A percentile compares a stretch with the other conserved stretches of the same genome.
Conservation (phyloP, 2,888 invertebrate species). For the Adelphocoris suturalis region DNA sequence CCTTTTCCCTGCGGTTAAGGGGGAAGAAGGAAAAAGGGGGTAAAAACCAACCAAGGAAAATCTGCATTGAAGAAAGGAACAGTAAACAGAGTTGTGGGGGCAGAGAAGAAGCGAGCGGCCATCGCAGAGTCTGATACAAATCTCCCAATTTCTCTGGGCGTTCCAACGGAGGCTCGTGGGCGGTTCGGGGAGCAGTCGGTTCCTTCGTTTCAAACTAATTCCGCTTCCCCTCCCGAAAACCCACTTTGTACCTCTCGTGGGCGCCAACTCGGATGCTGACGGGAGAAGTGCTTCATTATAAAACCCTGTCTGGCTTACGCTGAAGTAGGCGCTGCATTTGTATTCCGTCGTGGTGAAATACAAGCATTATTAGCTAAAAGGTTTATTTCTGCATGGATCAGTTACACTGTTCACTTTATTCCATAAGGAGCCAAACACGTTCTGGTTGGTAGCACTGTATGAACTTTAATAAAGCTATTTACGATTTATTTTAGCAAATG, state of each 20-base stretch:
- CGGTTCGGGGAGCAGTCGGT: neutral
- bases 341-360: too few relatives aligned
- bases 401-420: too few relatives aligned
- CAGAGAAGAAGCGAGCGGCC: neutral
- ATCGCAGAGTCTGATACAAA: conserved; percentile 4
- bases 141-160: conserved; percentile 35
- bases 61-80: conserved; percentile 42
- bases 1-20: neutral
- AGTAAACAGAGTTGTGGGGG: conserved; percentile 16
- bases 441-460: too few relatives aligned
- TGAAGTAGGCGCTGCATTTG: too few relatives aligned
- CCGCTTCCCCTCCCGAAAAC: neutral
- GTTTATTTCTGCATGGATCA: too few relatives aligned
- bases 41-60: conserved; percentile 9
- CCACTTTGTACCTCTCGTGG: neutral
- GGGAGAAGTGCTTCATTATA: neutral
- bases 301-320: neutral
- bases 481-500: too few relatives aligned
- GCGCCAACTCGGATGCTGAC: neutral
- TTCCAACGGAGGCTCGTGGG: neutral
- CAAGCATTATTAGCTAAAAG: too few relatives aligned
- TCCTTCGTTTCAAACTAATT: conserved; percentile 15
- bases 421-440: too few relatives aligned
- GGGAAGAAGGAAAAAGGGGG: neutral
- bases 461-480: too few relatives aligned